Evolutionary conservation across 2,797 vertebrate species (phyloP).

Genomic region (Sebastes cheni): DNA sequence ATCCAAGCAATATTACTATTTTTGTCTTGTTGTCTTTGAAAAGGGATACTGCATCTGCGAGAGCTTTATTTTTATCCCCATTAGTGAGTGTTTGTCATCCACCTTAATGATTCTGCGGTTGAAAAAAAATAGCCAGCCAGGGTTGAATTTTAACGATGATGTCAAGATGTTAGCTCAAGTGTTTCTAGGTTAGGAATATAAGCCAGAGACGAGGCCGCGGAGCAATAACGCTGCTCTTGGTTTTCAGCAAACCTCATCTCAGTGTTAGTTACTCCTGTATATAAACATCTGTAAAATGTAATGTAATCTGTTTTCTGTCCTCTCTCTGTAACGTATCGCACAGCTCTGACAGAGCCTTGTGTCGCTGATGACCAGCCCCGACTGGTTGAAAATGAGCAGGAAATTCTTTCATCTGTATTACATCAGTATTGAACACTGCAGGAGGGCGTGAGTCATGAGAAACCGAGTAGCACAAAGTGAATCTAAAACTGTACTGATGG

Average conservation of each 20-base stretch:
- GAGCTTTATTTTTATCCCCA: constrained; percentile 34
- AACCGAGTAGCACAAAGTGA: constrained; percentile 35
- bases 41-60: constrained; percentile 81
- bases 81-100: constrained; percentile 46
- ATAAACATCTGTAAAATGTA: constrained; percentile 67
- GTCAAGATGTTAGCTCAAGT: constrained; percentile 58
- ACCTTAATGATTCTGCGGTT: constrained; percentile 42
- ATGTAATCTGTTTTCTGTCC: constrained; percentile 47
- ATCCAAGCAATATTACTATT: constrained; percentile 49
- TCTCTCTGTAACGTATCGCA: constrained; percentile 32
- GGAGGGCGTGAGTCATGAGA: constrained; percentile 34
- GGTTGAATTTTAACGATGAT: constrained; percentile 58
- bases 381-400: constrained; percentile 35
- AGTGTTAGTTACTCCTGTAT: constrained; percentile 71
- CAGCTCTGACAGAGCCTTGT: constrained; percentile 38
- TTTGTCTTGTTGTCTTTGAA: constrained; percentile 43
- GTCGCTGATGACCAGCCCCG: constrained; percentile 19
- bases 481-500: constrained; percentile 27
- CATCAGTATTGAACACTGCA: constrained; percentile 64
- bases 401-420: constrained; percentile 31
- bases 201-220: constrained; percentile 72
- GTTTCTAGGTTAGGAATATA: constrained; percentile 68
- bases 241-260: constrained; percentile 68
- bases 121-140: constrained; percentile 50
- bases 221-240: constrained; percentile 61